Evolutionary conservation across 2,113 vertebrate species (phyloP).

Genomic region (Urocynchramus pylzowi): DNA sequence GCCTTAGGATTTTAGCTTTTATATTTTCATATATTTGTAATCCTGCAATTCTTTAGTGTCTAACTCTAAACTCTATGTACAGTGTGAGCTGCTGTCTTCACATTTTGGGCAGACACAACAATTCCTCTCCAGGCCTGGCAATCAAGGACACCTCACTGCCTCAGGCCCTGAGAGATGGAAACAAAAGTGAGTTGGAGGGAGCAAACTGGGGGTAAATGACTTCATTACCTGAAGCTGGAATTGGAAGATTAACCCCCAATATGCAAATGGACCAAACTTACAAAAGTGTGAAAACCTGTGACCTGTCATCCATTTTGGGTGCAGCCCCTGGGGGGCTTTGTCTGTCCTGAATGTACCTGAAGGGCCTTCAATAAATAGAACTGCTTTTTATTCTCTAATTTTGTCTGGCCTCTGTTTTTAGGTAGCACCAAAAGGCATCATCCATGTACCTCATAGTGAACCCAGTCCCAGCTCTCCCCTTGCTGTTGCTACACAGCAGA

Average conservation of each 20-base stretch:
- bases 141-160: background rate
- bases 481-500: background rate
- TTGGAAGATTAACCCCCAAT: background rate
- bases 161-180: fast-evolving
- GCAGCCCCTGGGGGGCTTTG: background rate
- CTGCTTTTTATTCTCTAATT: background rate
- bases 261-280: background rate
- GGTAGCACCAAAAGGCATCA: background rate
- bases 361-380: background rate
- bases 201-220: background rate
- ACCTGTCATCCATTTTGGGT: background rate
- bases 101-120: background rate
- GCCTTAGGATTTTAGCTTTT: background rate
- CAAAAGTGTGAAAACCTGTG: background rate
- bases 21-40: background rate
- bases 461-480: background rate
- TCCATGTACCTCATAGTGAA: fast-evolving
- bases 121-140: background rate
- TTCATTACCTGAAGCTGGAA: background rate
- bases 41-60: background rate
- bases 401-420: background rate
- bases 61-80: fast-evolving
- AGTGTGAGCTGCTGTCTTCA: background rate
- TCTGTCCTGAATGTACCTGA: background rate
- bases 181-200: background rate